phyloP scores from a whole-genome alignment of 2,797 vertebrate genomes.

The Pristis pectinata region DNA sequence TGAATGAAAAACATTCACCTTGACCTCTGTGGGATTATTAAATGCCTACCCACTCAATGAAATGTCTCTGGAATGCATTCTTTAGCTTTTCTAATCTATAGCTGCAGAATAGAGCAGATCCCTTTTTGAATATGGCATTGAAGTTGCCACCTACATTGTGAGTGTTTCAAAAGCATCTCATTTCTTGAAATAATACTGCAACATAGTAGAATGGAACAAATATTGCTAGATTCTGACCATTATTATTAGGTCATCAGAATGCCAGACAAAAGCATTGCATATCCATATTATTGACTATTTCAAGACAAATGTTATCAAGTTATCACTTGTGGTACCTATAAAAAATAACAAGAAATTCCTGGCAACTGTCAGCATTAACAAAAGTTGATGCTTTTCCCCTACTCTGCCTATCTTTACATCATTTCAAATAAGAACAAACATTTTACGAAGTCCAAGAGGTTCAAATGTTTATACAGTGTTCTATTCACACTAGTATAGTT shows the following conservation, averaged over 20 bases:
- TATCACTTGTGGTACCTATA: neutral
- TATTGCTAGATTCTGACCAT: neutral
- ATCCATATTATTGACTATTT: neutral
- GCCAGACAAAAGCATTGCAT: neutral
- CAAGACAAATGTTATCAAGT: neutral
- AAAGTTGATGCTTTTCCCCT: neutral
- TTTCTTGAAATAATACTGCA: neutral
- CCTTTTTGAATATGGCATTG: neutral
- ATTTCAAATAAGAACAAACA: neutral
- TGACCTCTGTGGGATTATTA: neutral
- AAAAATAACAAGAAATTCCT: neutral
- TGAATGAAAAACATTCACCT: neutral
- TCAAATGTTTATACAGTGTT: neutral
- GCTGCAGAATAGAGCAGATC: neutral
- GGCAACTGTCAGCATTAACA: neutral
- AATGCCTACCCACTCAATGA: neutral
- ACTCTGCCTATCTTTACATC: neutral
- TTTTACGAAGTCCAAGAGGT: neutral
- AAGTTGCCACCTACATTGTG: neutral
- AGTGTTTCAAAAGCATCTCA: neutral
- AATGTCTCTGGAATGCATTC: neutral
- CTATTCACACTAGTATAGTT: no score
- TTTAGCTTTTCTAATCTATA: neutral
- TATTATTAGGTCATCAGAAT: neutral
- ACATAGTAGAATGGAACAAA: neutral